Percentiles rank a stretch among this genome's conserved stretches.
Conservation (phyloP, 2,888 invertebrate species). For the Oscheius sp. region DNA sequence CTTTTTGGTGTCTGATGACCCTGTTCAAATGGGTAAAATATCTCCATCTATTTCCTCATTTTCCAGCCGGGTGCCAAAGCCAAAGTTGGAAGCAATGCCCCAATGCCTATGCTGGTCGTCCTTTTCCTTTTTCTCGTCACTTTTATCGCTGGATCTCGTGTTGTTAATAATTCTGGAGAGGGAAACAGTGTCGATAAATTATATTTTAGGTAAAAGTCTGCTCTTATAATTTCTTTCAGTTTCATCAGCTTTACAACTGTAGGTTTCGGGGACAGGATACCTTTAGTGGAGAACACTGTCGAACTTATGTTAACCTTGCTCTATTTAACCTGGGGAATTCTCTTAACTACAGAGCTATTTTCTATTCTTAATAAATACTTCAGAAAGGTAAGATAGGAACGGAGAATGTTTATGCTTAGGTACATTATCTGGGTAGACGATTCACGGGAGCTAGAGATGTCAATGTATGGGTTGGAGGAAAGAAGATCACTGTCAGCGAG, state of each 20-base stretch:
- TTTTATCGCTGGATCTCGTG: constrained; percentile 36
- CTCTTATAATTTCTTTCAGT: constrained; percentile 31
- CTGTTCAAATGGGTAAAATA: background rate
- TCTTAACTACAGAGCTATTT: constrained; percentile 52
- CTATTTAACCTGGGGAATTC: constrained; percentile 51
- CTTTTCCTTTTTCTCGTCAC: constrained; percentile 41
- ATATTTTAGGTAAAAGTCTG: constrained; percentile 45
- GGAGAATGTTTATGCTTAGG: constrained; percentile 8
- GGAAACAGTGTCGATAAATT: constrained; percentile 41
- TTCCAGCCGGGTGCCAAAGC: constrained; percentile 26
- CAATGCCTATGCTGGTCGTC: constrained; percentile 42
- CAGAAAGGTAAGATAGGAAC: constrained; percentile 31
- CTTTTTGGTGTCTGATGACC: constrained; percentile 29
- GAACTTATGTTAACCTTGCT: constrained; percentile 36
- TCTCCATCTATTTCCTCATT: background rate
- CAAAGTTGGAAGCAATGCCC: constrained; percentile 39
- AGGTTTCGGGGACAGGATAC: constrained; percentile 54
- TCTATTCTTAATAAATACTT: constrained; percentile 39
- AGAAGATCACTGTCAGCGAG: constrained; percentile 52
- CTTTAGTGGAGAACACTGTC: constrained; percentile 33
- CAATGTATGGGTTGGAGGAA: constrained; percentile 49
- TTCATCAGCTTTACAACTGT: constrained; percentile 58
- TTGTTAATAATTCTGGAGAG: constrained; percentile 42
- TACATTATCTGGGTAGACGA: constrained; percentile 41
- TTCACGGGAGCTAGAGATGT: constrained; percentile 52